Conservation (phyloP, 2,113 vertebrate species). For the Equus przewalskii region DNA sequence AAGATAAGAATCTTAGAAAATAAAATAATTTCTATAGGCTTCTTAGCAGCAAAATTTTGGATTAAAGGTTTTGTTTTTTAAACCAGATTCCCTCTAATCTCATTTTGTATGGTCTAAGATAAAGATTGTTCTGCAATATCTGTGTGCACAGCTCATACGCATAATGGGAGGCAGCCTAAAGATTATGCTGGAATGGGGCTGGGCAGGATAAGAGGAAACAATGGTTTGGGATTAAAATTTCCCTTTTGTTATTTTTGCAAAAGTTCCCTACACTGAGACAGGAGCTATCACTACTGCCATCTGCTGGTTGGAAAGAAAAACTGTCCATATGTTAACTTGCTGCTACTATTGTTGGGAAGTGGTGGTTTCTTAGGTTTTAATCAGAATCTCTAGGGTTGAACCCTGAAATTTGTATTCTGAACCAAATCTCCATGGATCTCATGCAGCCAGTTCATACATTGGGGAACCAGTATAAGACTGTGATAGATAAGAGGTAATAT, state of each 20-base stretch:
- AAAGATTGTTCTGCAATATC: constrained; percentile 24
- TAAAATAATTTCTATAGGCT: not conserved
- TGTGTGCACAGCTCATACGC: not conserved
- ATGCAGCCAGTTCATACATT: not conserved
- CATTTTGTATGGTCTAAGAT: constrained; percentile 21
- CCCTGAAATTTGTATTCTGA: not conserved
- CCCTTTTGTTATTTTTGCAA: not conserved
- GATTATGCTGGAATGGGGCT: not conserved
- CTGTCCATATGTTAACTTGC: not conserved
- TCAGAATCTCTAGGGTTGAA: not conserved
- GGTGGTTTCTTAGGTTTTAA: constrained; percentile 7
- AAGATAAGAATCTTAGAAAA: constrained; percentile 11
- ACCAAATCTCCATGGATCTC: constrained; percentile 36
- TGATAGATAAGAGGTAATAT: constrained; percentile 6
- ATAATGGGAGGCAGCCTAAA: not conserved
- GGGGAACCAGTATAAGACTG: not conserved
- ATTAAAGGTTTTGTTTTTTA: not conserved
- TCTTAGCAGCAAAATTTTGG: constrained; percentile 21
- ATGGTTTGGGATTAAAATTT: constrained; percentile 11
- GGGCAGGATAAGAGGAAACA: not conserved
- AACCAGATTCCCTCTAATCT: constrained; percentile 34
- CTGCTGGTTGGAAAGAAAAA: constrained; percentile 31
- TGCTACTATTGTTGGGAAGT: not conserved
- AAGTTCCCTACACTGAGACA: not conserved
- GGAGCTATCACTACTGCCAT: constrained; percentile 38